A percentile compares a stretch with the other conserved stretches of the same genome.
Conservation (phyloP, 2,113 vertebrate genomes). For the Dicaeum eximium region DNA sequence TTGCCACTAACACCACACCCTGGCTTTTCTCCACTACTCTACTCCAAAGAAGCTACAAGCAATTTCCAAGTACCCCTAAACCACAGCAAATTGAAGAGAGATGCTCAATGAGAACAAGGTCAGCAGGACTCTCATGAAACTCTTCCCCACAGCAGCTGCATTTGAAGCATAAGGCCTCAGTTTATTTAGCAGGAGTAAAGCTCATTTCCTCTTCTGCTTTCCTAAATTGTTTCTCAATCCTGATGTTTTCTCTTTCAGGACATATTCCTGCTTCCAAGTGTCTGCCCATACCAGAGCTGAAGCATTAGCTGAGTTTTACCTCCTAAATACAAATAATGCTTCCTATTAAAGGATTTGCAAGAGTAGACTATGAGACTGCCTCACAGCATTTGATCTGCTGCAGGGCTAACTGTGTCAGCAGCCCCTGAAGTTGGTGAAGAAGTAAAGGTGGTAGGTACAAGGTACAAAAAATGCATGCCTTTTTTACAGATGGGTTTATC, state of each 20-base stretch:
- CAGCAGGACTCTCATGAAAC: not conserved
- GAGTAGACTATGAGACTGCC: not conserved
- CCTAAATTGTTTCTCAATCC: not conserved
- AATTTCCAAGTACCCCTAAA: not conserved
- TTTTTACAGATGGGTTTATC: not conserved
- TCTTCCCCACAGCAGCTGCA: not conserved
- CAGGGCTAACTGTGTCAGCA: not conserved
- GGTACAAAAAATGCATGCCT: not conserved
- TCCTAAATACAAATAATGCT: not conserved
- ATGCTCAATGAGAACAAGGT: not conserved
- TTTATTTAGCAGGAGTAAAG: not conserved
- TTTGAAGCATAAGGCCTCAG: not conserved
- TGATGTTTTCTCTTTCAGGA: not conserved
- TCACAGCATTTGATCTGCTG: not conserved
- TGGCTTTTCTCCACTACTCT: not conserved
- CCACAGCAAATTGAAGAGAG: not conserved
- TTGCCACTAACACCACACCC: not conserved
- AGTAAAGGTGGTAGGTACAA: not conserved
- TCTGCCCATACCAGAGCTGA: not conserved
- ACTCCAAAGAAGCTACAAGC: not conserved
- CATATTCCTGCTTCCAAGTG: not conserved
- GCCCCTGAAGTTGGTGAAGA: not conserved
- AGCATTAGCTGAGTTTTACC: not conserved
- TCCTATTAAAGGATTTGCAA: conserved; percentile 10
- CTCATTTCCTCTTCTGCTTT: not conserved